phyloP scores from a whole-genome alignment of 2,888 invertebrate genomes.

The Branchipolynoe longqiensis region DNA sequence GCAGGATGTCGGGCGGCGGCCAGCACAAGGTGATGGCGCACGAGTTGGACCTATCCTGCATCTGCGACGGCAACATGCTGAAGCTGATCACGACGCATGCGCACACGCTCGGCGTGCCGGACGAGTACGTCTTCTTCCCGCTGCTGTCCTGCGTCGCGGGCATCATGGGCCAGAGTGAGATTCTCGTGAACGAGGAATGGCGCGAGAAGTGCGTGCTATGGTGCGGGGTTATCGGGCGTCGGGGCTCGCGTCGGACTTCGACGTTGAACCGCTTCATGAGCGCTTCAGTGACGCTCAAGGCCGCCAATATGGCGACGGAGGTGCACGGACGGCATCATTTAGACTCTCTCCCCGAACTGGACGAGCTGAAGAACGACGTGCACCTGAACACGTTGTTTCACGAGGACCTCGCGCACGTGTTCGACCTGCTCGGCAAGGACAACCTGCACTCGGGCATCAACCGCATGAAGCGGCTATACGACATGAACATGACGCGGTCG shows the following conservation, averaged over 20 bases:
- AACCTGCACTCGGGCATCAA: constrained; percentile 50
- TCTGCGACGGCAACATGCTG: constrained; percentile 64
- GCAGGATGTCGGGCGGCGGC: constrained; percentile 44
- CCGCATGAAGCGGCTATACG: constrained; percentile 58
- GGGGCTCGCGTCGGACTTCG: constrained; percentile 60
- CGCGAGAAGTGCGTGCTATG: constrained; percentile 61
- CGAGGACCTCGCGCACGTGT: constrained; percentile 56
- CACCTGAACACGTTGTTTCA: constrained; percentile 57
- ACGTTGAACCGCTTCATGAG: constrained; percentile 59
- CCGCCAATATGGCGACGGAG: constrained; percentile 45
- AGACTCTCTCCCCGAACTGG: constrained; percentile 51
- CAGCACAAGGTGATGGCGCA: constrained; percentile 56
- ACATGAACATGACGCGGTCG: constrained; percentile 35
- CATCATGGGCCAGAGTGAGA: constrained; percentile 53
- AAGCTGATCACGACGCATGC: constrained; percentile 63
- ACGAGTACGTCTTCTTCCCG: constrained; percentile 64
- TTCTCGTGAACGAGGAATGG: constrained; percentile 64
- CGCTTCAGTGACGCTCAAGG: constrained; percentile 38
- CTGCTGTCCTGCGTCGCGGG: constrained; percentile 61
- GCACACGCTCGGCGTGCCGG: constrained; percentile 63
- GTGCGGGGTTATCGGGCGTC: constrained; percentile 60
- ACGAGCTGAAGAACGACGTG: constrained; percentile 54
- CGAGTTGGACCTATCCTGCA: constrained; percentile 59
- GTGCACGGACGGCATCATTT: constrained; percentile 20
- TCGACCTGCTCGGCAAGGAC: constrained; percentile 54